Evolutionary conservation across 1,140 invertebrate species (phyloP).

Genomic region (Zaprionus taronus): DNA sequence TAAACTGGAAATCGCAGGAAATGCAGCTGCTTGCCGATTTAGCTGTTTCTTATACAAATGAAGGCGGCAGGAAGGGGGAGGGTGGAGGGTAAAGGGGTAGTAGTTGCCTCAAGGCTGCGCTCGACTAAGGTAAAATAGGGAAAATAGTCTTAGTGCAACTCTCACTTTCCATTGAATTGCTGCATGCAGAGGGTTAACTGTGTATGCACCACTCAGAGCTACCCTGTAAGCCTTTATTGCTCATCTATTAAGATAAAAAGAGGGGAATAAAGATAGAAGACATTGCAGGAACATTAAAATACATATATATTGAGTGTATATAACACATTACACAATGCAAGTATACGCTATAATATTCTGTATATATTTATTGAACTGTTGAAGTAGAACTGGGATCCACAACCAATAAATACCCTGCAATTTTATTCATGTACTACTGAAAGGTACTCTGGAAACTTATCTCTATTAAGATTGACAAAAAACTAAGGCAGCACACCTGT

Average conservation of each 20-base stretch:
- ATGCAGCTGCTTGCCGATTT: constrained; percentile 40
- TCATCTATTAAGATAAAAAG: too few species aligned
- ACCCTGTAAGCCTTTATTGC: neutral
- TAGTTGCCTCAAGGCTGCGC: neutral
- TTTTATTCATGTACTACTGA: neutral
- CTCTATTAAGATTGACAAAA: neutral
- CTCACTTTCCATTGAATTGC: constrained; percentile 3
- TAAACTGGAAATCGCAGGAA: constrained; percentile 41
- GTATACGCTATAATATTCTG: neutral
- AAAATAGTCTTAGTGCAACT: constrained; percentile 16
- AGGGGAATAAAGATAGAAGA: too few species aligned
- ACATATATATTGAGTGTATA: neutral
- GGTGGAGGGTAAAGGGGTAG: neutral
- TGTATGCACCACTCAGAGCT: neutral
- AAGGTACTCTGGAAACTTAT: neutral
- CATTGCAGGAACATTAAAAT: too few species aligned
- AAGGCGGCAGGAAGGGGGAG: neutral
- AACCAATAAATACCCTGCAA: neutral
- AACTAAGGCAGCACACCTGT: neutral
- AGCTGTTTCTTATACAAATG: constrained; percentile 34
- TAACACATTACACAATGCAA: neutral
- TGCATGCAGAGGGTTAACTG: neutral
- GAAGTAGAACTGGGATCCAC: neutral
- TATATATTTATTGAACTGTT: neutral
- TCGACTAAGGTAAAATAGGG: neutral